Evolutionary conservation across 2,888 invertebrate species (phyloP).

Genomic region (Pyrrhosoma nymphula): DNA sequence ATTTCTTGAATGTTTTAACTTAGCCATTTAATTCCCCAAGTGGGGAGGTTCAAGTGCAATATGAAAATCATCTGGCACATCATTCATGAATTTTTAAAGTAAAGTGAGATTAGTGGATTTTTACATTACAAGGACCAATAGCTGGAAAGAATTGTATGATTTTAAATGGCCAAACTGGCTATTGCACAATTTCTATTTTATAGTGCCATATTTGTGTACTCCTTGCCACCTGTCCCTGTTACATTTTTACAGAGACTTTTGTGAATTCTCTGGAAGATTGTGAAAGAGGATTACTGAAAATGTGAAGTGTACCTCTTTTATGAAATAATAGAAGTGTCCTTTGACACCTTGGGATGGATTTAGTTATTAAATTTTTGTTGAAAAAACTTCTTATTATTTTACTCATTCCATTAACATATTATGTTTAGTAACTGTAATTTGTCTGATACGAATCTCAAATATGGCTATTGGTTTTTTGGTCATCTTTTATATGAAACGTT

Average conservation of each 20-base stretch:
- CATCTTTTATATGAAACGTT: no score
- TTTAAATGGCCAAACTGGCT: neutral
- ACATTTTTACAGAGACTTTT: neutral
- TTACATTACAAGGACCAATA: slow-evolving; percentile 48
- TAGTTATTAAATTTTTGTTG: slow-evolving; percentile 64
- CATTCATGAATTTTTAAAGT: neutral
- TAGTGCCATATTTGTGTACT: slow-evolving; percentile 58
- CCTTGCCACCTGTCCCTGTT: slow-evolving; percentile 40
- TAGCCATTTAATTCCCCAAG: neutral
- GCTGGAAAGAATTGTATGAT: slow-evolving; percentile 21
- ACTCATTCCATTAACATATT: neutral
- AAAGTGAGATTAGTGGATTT: neutral
- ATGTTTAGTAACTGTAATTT: no score
- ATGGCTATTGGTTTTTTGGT: no score
- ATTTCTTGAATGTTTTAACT: neutral
- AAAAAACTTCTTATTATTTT: slow-evolving; percentile 25
- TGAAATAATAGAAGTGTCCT: slow-evolving; percentile 51
- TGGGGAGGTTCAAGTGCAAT: slow-evolving; percentile 36
- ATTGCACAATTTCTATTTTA: slow-evolving; percentile 51
- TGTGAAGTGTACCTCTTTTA: slow-evolving; percentile 16
- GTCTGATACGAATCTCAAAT: no score
- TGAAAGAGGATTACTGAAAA: slow-evolving; percentile 1
- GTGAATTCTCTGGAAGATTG: neutral
- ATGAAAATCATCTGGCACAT: slow-evolving; percentile 16
- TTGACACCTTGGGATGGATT: slow-evolving; percentile 59